These are phyloP conservation scores for Saxidomus purpurata DNA, from an alignment of 1,140 invertebrate genomes.

Conservation along the genomic window DNA sequence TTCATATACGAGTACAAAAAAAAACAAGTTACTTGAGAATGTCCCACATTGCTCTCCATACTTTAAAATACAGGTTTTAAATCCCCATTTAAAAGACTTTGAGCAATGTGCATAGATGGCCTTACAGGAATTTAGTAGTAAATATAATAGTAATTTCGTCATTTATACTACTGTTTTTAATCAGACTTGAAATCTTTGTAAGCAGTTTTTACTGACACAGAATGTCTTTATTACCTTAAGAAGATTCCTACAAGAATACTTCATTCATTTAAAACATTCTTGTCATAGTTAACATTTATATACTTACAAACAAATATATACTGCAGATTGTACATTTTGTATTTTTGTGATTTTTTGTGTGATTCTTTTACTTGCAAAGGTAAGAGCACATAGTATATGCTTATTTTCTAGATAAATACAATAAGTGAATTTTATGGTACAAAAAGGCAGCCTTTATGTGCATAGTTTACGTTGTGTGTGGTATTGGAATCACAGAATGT, in stretches of 20 bases:
- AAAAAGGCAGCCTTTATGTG: too few relatives aligned
- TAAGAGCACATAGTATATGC: not conserved
- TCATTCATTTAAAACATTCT: not conserved
- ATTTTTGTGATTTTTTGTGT: not conserved
- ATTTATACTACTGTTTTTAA: slow-evolving; percentile 11
- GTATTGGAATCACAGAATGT: too few relatives aligned
- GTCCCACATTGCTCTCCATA: not conserved
- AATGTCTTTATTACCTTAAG: not conserved
- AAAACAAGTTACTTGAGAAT: too few relatives aligned
- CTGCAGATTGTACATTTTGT: not conserved
- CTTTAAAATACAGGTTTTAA: not conserved
- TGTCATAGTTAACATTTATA: not conserved
- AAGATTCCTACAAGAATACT: not conserved
- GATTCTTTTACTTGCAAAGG: not conserved
- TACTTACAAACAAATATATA: not conserved
- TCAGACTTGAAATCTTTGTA: not conserved
- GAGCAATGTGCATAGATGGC: not conserved
- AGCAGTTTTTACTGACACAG: not conserved
- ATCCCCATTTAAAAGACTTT: not conserved
- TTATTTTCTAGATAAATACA: not conserved
- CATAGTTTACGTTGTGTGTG: too few relatives aligned
- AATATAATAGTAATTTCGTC: not conserved
- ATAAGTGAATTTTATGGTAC: too few relatives aligned
- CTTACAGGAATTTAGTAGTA: slow-evolving; percentile 23
- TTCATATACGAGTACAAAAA: too few relatives aligned